Base-by-base conservation (phyloP, 37 sponge, comb jelly and placozoan species). In the Halichondria panicea region DNA sequence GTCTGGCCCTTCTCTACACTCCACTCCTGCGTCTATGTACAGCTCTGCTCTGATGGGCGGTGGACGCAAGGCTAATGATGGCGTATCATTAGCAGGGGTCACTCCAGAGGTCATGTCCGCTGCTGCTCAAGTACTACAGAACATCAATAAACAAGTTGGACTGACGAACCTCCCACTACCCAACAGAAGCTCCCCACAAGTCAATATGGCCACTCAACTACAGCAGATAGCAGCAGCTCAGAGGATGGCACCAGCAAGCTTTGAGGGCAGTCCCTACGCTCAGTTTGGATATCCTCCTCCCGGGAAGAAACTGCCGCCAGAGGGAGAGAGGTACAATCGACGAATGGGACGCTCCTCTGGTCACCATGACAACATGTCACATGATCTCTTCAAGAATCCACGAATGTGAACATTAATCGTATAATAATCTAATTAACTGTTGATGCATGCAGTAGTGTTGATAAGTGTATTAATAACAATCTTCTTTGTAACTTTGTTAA, bases 281-380 rank as follows among this genome's bases (percentile, higher is more conserved):
- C 2, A 42, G 56, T 15, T 40, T 0, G 43, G 57, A 2, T 42
- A 35, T 41, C 22, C 12, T 36, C 22, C 31, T 42, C 67, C 67
- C 2, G 21, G 22, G 43, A 19, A 15, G 9, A 79, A 79, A 48
- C 34, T 79, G 57, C 80, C 80, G 1, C 80, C 80, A 9, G 80
- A 79, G 30, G 80, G 70, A 3, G 70, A 79, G 43, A 43, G 80
- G 4, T 79, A 79, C 80, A 79, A 79, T 39, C 70, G 70, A 21
- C 69, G 70, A 27, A 37, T 62, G 40, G 64, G 76, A 45, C 61
- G 75, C 1, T 21, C 58, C 28, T 30, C 61, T 2, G 52, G 65
- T 18, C 68, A 66, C 44, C 68, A 66, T n/a, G n/a, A n/a, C n/a
- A n/a, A n/a, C n/a, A n/a, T n/a, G n/a, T n/a, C n/a, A n/a, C n/a